A percentile compares a stretch with the other conserved stretches of the same genome.
phyloP scores from a whole-genome alignment of 2,888 invertebrate genomes.

The Callimorpha dominula region DNA sequence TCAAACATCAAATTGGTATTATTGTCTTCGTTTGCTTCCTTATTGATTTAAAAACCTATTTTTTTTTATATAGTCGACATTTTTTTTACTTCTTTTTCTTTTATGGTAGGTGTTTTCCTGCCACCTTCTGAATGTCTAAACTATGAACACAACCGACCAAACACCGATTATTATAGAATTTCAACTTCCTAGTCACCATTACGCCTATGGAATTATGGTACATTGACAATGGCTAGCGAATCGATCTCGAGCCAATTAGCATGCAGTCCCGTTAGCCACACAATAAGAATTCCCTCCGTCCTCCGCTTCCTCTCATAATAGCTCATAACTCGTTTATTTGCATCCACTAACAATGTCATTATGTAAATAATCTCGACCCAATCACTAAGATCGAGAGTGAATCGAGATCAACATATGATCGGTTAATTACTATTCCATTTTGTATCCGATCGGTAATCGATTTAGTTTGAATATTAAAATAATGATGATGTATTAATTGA shows the following conservation, averaged over 20 bases:
- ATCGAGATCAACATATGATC: conserved; percentile 69
- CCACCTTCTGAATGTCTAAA: neutral
- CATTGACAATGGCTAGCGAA: conserved; percentile 29
- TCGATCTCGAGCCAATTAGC: conserved; percentile 34
- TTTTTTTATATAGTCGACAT: neutral
- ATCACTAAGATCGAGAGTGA: conserved; percentile 73
- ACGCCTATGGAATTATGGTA: conserved; percentile 20
- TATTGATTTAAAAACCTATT: neutral
- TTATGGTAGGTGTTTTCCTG: neutral
- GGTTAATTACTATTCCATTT: conserved; percentile 63
- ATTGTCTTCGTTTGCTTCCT: neutral
- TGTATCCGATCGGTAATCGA: conserved; percentile 57
- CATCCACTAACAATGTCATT: conserved; percentile 81
- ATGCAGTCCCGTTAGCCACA: conserved; percentile 21
- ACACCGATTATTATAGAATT: conserved; percentile 21
- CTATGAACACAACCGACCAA: conserved; percentile 25
- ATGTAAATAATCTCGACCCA: conserved; percentile 66
- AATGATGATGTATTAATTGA: conserved; percentile 60
- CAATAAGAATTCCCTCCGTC: conserved; percentile 25
- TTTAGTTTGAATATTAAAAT: conserved; percentile 60
- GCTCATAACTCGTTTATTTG: conserved; percentile 67
- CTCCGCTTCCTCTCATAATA: conserved; percentile 35
- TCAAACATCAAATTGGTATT: neutral
- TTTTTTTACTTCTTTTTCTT: neutral
- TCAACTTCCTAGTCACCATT: conserved; percentile 33